A percentile compares a stretch with the other conserved stretches of the same genome.
Conservation (phyloP, 2,113 vertebrate species). For the Leucosticte australis region DNA sequence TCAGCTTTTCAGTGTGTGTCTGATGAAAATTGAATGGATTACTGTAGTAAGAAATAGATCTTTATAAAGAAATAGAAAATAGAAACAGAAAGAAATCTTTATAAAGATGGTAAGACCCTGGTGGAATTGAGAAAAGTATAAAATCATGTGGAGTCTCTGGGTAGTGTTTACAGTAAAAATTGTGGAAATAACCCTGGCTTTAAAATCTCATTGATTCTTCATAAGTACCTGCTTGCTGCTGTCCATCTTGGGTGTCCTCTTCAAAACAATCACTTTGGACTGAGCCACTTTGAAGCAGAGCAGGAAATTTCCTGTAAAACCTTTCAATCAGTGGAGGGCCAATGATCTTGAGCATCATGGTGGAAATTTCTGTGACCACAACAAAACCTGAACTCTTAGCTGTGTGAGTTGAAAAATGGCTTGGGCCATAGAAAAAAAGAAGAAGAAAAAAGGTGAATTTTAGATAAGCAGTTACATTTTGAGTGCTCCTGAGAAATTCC, state of each 20-base stretch:
- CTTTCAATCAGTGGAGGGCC: background rate
- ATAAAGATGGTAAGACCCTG: background rate
- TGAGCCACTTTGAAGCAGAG: fast-evolving
- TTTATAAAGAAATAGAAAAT: background rate
- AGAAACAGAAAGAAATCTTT: background rate
- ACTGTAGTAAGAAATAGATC: background rate
- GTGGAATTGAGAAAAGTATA: background rate
- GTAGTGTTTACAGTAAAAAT: background rate
- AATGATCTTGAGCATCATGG: fast-evolving
- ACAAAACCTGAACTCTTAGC: background rate
- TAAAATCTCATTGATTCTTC: background rate
- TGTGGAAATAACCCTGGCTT: background rate
- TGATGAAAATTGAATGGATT: background rate
- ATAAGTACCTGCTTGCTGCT: background rate
- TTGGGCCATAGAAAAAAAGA: background rate
- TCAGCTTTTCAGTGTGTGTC: background rate
- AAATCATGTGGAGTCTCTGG: background rate
- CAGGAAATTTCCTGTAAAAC: background rate
- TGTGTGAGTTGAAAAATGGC: background rate
- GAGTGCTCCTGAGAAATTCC: background rate
- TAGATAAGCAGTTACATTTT: background rate
- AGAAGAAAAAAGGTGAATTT: background rate
- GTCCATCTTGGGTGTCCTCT: fast-evolving
- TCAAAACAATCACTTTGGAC: background rate
- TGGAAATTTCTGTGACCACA: background rate